These are phyloP conservation scores for Chroicocephalus ridibundus DNA, from an alignment of 2,113 vertebrate species.

Conservation along the genomic window DNA sequence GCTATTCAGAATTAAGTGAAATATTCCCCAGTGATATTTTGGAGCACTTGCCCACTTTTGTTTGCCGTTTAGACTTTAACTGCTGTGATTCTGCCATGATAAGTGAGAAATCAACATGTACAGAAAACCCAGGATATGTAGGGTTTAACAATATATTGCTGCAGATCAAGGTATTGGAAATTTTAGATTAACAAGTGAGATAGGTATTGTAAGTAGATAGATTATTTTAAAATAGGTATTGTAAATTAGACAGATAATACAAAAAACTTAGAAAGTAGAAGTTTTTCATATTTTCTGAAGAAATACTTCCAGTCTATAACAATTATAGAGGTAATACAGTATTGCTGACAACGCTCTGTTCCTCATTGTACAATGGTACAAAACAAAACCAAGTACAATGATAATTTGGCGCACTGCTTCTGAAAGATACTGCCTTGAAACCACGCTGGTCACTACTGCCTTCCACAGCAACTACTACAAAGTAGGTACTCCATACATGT, in stretches of 20 bases:
- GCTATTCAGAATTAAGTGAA: background rate
- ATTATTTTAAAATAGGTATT: background rate
- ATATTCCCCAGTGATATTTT: background rate
- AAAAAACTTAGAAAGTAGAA: background rate
- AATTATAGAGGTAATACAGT: background rate
- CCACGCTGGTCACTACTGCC: background rate
- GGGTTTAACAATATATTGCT: background rate
- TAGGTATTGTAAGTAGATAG: background rate
- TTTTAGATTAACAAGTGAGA: background rate
- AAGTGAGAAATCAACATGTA: background rate
- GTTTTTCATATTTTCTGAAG: background rate
- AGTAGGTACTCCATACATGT: fast-evolving
- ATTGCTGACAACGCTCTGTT: background rate
- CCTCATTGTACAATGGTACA: background rate
- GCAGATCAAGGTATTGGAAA: background rate
- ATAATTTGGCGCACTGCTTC: background rate
- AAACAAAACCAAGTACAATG: background rate
- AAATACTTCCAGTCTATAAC: background rate
- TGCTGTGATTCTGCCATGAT: background rate
- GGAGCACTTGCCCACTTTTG: background rate
- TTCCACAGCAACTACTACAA: background rate
- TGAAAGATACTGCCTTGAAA: background rate
- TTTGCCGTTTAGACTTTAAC: background rate
- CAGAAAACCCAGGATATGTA: background rate
- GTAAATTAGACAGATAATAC: background rate